Evolutionary conservation across 2,113 vertebrate genomes (phyloP).

Genomic region (Leptodactylus fuscus): DNA sequence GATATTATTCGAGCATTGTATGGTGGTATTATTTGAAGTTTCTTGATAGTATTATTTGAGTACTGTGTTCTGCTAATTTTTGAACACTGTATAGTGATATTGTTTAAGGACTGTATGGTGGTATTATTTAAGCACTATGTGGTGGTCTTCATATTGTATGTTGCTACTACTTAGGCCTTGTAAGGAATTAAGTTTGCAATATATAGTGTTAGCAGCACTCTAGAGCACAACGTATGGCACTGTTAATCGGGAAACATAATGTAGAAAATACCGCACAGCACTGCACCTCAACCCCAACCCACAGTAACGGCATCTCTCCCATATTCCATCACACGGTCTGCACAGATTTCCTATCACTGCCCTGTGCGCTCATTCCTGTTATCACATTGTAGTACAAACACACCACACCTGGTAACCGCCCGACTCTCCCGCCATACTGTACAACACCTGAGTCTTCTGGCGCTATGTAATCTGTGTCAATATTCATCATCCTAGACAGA

Average conservation of each 20-base stretch:
- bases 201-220: too few species aligned
- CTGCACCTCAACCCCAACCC: too few species aligned
- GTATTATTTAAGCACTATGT: constrained; percentile 4
- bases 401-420: background rate
- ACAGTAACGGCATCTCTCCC: background rate
- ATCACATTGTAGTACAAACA: constrained; percentile 16
- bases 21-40: background rate
- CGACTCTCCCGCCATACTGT: background rate
- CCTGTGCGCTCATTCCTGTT: constrained; percentile 5
- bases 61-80: background rate
- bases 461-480: background rate
- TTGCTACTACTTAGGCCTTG: too few species aligned
- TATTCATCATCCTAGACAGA: too few species aligned
- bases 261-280: too few species aligned
- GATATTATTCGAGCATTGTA: background rate
- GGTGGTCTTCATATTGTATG: too few species aligned
- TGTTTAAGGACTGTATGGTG: background rate
- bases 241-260: too few species aligned
- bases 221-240: too few species aligned
- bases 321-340: background rate
- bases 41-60: background rate
- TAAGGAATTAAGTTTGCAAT: too few species aligned
- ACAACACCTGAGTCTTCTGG: background rate
- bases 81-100: background rate
- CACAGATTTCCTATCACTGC: background rate